Evolutionary conservation across 2,797 vertebrate species (phyloP).

Genomic region (Pseudomugil gertrudae): DNA sequence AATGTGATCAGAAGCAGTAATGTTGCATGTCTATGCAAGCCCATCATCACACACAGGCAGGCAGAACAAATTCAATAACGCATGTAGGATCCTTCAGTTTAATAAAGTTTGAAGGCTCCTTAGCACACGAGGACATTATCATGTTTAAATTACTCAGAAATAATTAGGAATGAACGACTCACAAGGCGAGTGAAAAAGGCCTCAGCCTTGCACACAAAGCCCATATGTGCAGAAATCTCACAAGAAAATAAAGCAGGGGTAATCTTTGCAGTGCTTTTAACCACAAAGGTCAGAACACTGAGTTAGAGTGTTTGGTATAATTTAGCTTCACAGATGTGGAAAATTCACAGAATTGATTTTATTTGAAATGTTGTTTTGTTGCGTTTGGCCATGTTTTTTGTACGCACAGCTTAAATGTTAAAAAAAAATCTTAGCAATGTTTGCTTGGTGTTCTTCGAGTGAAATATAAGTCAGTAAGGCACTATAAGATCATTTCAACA

Average conservation of each 20-base stretch:
- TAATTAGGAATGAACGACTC: conserved; percentile 56
- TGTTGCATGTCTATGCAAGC: conserved; percentile 18
- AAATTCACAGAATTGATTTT: neutral
- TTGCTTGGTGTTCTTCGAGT: neutral
- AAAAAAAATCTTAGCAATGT: neutral
- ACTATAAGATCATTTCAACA: conserved; percentile 19
- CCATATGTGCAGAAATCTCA: conserved; percentile 27
- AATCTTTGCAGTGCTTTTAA: conserved; percentile 7
- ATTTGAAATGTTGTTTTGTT: neutral
- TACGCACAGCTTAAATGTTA: neutral
- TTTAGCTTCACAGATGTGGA: conserved; percentile 7
- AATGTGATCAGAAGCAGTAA: conserved; percentile 27
- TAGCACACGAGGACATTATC: conserved; percentile 46
- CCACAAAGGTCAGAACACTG: conserved; percentile 11
- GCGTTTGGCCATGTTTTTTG: neutral
- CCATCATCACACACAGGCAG: conserved; percentile 29
- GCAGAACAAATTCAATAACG: conserved; percentile 54
- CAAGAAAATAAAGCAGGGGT: conserved; percentile 6
- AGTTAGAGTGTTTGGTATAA: neutral
- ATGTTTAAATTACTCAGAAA: conserved; percentile 48
- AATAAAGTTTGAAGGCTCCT: conserved; percentile 54
- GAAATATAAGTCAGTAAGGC: conserved; percentile 5
- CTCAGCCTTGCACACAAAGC: conserved; percentile 17
- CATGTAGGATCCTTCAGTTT: conserved; percentile 35
- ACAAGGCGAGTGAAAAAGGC: conserved; percentile 38